Evolutionary conservation across 2,113 vertebrate species (phyloP), one percentile per base, ranked within the genome.

Genomic region (Ellobius talpinus): DNA sequence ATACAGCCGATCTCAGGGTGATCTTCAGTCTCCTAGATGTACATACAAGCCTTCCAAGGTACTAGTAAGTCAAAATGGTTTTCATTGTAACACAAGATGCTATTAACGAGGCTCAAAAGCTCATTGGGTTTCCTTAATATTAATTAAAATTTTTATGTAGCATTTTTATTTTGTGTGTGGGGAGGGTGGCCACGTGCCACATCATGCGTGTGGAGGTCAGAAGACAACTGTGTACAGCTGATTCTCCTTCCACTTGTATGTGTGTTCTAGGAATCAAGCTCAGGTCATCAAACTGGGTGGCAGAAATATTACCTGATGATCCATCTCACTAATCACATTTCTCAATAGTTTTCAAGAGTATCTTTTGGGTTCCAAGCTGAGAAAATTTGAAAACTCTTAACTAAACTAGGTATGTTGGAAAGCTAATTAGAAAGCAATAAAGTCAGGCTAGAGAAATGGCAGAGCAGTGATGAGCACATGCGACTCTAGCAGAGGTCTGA

Each of bases 21-120:
- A 45, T 78, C 89, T 78, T 17, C 29, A 81, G 33, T 33, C 21
- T 58, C 55, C 58, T 89, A 52, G 50, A 47, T 45, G 9, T n/a
- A 2, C 11, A 52, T 42, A 82, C 14, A 66, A n/a, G 24, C 4
- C 66, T 92, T 85, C 82, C 7, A 66, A 5, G n/a, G 45, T 26
- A 84, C 55, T 94, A 66, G 24, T 85, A 94, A 88, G 65, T 94
- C 36, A 76, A 85, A 85, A 68, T 58, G 74, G 74, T 79, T 95
- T 94, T 88, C 9, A 88, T 42, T 90, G 42, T n/a, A 70, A 89
- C 86, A n/a, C 65, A 74, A 93, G 36, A 66, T 76, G 42, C 55
- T 63, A 88, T 42, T 89, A 94, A 58, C 26, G 73, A 58, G 21
- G 26, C 5, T 73, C 45, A 84, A 77, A 92, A 74, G 23, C 13